These are phyloP conservation scores for Cardiocondyla obscurior DNA, from an alignment of 1,140 invertebrate species.

Conservation along the genomic window DNA sequence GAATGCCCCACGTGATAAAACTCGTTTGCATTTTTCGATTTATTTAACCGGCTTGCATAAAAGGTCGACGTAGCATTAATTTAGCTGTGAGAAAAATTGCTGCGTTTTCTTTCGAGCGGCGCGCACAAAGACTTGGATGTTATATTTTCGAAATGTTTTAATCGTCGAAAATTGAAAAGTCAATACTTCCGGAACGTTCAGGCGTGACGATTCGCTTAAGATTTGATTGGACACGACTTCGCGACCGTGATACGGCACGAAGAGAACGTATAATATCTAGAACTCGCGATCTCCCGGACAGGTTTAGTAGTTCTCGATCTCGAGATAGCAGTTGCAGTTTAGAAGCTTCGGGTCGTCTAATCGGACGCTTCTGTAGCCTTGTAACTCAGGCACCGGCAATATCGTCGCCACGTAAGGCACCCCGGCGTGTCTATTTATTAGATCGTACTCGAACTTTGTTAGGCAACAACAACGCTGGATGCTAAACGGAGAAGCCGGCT, in stretches of 20 bases:
- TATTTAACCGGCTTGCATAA: neutral
- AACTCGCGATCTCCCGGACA: conserved; percentile 9
- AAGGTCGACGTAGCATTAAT: neutral
- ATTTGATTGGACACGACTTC: conserved; percentile 27
- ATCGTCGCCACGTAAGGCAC: neutral
- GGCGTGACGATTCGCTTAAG: neutral
- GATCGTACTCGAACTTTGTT: conserved; percentile 58
- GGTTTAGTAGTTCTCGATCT: conserved; percentile 36
- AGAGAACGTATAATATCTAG: conserved; percentile 4
- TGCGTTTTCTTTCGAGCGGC: neutral
- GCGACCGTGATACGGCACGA: neutral
- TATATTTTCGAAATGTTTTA: neutral
- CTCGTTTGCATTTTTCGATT: neutral
- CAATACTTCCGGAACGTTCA: conserved; percentile 1
- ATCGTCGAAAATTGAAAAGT: neutral
- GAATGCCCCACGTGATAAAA: neutral
- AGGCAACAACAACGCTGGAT: conserved; percentile 60
- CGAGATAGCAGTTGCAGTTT: conserved; percentile 37
- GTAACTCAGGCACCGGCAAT: conserved; percentile 54
- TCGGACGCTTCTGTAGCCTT: conserved; percentile 14
- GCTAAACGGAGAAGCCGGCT: conserved; percentile 14
- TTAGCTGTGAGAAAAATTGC: neutral
- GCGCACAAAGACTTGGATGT: neutral
- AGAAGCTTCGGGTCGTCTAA: conserved; percentile 25
- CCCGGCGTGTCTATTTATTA: conserved; percentile 38